Conservation (phyloP, 2,797 vertebrate species). For the Sebastes vulpes region DNA sequence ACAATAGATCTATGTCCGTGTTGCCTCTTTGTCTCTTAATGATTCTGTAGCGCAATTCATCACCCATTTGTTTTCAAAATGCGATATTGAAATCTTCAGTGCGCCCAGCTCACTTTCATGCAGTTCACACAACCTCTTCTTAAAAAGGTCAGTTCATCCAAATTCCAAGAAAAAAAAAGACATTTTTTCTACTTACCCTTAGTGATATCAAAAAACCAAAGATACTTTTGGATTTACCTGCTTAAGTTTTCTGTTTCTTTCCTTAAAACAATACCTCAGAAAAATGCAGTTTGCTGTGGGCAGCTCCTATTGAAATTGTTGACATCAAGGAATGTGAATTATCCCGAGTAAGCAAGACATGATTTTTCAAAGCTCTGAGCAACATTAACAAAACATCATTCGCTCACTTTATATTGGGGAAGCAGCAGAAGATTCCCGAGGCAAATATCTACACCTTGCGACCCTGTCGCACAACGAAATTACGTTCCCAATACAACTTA, state of each 20-base stretch:
- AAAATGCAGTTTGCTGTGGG: background rate
- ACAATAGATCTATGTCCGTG: background rate
- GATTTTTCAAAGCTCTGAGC: background rate
- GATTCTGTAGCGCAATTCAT: background rate
- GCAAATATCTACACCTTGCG: background rate
- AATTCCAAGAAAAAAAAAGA: background rate
- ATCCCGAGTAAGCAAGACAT: too few relatives aligned
- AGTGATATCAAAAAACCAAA: background rate
- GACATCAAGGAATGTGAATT: background rate
- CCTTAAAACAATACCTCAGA: background rate
- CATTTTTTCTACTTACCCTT: background rate
- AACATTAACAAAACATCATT: background rate
- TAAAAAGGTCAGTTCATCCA: constrained; percentile 6
- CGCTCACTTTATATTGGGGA: background rate
- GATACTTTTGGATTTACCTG: background rate
- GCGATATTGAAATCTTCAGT: background rate
- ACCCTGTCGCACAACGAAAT: too few relatives aligned
- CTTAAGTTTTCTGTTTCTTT: background rate
- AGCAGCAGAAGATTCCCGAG: background rate
- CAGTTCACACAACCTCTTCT: constrained; percentile 2
- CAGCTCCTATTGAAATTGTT: background rate
- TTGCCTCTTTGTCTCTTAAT: background rate
- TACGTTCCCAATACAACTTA: too few relatives aligned
- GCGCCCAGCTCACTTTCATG: background rate
- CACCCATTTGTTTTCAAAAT: background rate